Percentiles rank a stretch among this genome's conserved stretches.
phyloP scores from a whole-genome alignment of 2,888 invertebrate genomes.

The Entomobrya multifasciata region DNA sequence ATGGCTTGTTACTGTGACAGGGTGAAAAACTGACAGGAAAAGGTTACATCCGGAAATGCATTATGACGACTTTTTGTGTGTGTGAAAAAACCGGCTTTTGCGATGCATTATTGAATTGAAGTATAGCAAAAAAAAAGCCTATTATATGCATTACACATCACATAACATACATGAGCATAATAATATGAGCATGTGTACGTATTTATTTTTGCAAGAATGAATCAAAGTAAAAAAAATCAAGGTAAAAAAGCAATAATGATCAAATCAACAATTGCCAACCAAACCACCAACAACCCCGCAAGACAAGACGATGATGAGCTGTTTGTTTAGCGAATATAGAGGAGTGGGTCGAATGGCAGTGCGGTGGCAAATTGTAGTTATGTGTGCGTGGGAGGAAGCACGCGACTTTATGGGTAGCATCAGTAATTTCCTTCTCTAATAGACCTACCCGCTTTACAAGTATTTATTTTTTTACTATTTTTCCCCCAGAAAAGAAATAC shows the following conservation, averaged over 20 bases:
- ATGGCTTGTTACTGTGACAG: slow-evolving; percentile 54
- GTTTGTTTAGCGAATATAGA: not conserved
- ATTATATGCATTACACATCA: too few species aligned
- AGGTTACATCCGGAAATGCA: slow-evolving; percentile 69
- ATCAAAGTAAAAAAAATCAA: slow-evolving; percentile 13
- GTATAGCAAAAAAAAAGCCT: too few species aligned
- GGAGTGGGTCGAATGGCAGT: slow-evolving; percentile 6
- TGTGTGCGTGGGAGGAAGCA: slow-evolving; percentile 4
- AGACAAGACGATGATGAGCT: not conserved
- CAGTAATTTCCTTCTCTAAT: not conserved
- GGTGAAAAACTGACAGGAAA: slow-evolving; percentile 38
- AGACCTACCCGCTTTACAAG: not conserved
- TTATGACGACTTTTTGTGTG: not conserved
- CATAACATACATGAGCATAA: too few species aligned
- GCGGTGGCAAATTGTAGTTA: not conserved
- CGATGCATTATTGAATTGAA: too few species aligned
- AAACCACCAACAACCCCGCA: not conserved
- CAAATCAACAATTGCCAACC: slow-evolving; percentile 5
- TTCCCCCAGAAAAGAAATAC: not conserved
- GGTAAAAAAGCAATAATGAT: not conserved
- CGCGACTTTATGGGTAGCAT: slow-evolving; percentile 17
- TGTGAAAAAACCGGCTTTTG: slow-evolving; percentile 61
- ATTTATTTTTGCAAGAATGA: not conserved
- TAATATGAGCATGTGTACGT: too few species aligned
- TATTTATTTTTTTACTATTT: not conserved